Evolutionary conservation across 1,140 invertebrate species (phyloP), one percentile per base, ranked within the genome.

Genomic region (Akabosia matsudoensis): DNA sequence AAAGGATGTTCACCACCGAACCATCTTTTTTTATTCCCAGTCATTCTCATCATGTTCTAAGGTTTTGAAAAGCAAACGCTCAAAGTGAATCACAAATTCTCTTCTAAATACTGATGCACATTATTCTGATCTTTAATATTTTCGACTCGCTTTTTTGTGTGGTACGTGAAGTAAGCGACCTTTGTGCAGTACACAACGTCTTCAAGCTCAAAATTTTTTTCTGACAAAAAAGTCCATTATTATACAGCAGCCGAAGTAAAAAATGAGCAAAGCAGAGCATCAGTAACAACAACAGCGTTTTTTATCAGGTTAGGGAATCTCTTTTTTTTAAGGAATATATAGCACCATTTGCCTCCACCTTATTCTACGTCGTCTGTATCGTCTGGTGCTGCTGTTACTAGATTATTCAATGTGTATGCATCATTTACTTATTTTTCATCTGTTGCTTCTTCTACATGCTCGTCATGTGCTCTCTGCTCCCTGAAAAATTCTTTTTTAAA

Each of bases 301-400:
- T 67, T 67, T n/a, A 67, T 67, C 61, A 67, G 30, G 31, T n/a
- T 67, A 30, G 61, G 61, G 61, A 67, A 67, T 67, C 61, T 67
- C 61, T 30, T 7, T 67, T 13, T 10, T 22, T 61, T 24, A 10
- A 7, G 24, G 54, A 56, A 56, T 45, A 45, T 45, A 45, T 45
- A 45, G 22, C 54, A 56, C 54, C 10, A 56, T 56, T 22, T 7
- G 18, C 37, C 37, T 45, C 7, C 7, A 45, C 37, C 18, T 45
- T 45, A 10, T 45, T 56, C 54, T 56, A n/a, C 10, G 54, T 56
- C 54, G 54, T 56, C 54, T 56, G 7, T n/a, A n/a, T 45, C 37
- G 37, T 45, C 37, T 45, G 37, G 7, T 45, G 37, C 37, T 10
- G 7, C 18, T 45, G 18, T 45, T 7, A 45, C 7, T 18, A 18